These are phyloP conservation scores for Sinocyclocheilus rhinocerous DNA, from an alignment of 2,113 vertebrate genomes.

Conservation along the genomic window DNA sequence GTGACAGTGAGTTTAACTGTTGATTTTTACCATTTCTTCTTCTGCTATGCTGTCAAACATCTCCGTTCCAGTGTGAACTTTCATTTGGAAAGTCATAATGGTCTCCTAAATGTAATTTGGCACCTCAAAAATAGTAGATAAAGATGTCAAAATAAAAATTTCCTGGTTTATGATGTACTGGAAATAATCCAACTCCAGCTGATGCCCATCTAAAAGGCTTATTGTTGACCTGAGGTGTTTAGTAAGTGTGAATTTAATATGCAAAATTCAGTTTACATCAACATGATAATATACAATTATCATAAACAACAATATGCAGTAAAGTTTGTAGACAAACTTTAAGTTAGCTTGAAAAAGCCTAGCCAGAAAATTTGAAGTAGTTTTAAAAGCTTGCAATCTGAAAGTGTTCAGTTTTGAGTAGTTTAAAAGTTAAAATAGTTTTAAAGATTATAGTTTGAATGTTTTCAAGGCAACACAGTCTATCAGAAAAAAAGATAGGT, in stretches of 20 bases:
- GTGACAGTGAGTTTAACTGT: background rate
- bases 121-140: background rate
- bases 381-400: no score
- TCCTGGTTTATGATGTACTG: background rate
- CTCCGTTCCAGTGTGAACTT: background rate
- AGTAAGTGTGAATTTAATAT: background rate
- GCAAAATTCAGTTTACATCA: background rate
- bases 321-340: no score
- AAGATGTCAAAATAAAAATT: background rate
- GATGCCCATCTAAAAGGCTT: background rate
- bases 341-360: no score
- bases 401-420: no score
- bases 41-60: background rate
- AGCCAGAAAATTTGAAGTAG: no score
- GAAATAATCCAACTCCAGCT: background rate
- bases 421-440: no score
- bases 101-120: background rate
- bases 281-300: background rate
- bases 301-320: no score
- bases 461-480: no score
- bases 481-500: no score
- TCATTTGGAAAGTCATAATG: background rate
- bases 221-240: background rate
- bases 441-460: no score
- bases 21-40: background rate